Evolutionary conservation across 2,113 vertebrate species (phyloP).

Genomic region (Periophthalmus modestus): DNA sequence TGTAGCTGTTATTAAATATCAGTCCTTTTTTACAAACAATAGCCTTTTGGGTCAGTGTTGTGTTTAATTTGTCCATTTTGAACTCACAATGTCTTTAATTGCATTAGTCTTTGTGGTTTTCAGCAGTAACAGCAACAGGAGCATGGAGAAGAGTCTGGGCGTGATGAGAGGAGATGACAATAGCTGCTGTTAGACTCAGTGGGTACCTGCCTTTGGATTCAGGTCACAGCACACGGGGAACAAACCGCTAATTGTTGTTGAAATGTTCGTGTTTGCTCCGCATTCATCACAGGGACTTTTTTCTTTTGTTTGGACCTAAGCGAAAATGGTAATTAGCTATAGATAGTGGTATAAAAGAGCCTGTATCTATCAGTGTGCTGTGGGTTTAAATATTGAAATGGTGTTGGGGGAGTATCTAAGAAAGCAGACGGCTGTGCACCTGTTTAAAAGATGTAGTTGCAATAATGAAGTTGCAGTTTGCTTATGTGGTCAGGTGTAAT

Average conservation of each 20-base stretch:
- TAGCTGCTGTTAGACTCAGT: conserved; percentile 43
- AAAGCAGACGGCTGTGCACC: background rate
- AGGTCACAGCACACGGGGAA: conserved; percentile 40
- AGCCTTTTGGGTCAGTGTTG: conserved; percentile 44
- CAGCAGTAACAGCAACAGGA: conserved; percentile 38
- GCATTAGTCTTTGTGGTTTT: conserved; percentile 40
- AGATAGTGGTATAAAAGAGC: conserved; percentile 17
- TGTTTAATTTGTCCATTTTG: conserved; percentile 26
- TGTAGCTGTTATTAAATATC: conserved; percentile 17
- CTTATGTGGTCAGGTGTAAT: background rate
- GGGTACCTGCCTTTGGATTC: conserved; percentile 47
- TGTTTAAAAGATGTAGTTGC: background rate
- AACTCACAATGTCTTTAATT: conserved; percentile 26
- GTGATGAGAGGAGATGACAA: conserved; percentile 47
- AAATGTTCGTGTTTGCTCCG: conserved; percentile 35
- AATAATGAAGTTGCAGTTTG: background rate
- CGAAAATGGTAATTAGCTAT: conserved; percentile 48
- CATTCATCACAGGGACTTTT: conserved; percentile 29
- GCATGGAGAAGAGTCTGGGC: conserved; percentile 20
- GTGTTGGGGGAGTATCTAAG: background rate
- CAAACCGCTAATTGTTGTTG: conserved; percentile 43
- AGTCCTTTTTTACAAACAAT: conserved; percentile 32
- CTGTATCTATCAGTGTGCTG: conserved; percentile 7
- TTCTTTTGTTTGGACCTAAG: conserved; percentile 18
- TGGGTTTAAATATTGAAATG: background rate